Percentiles rank a stretch among this genome's conserved stretches.
These are phyloP conservation scores for Dascyllus trimaculatus DNA, from an alignment of 2,113 vertebrate genomes.

Conservation along the genomic window DNA sequence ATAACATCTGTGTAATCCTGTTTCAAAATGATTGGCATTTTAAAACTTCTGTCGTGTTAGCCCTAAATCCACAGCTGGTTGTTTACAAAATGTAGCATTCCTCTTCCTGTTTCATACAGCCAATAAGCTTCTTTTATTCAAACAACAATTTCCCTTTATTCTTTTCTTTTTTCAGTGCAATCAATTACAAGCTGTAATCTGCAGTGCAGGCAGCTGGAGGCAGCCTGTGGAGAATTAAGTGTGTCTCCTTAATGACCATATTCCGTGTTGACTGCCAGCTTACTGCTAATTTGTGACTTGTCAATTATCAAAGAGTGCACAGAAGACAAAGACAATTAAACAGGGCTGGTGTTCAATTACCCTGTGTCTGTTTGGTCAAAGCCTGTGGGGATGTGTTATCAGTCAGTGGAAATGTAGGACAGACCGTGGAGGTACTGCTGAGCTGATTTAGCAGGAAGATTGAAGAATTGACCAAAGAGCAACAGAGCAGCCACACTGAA, in stretches of 20 bases:
- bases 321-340: slow-evolving; percentile 34
- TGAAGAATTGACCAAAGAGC: background rate
- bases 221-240: background rate
- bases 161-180: background rate
- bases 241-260: slow-evolving; percentile 17
- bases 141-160: background rate
- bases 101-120: background rate
- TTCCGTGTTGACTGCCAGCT: slow-evolving; percentile 2
- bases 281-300: slow-evolving; percentile 32
- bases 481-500: background rate
- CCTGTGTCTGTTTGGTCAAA: slow-evolving; percentile 15
- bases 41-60: no score
- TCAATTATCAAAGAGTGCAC: slow-evolving; percentile 30
- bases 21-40: no score
- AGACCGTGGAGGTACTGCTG: background rate
- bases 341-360: slow-evolving; percentile 6
- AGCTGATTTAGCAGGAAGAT: background rate
- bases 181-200: background rate
- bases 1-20: no score
- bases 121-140: background rate
- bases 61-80: no score
- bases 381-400: slow-evolving; percentile 24
- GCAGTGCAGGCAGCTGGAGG: background rate
- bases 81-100: background rate
- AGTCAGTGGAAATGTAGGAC: slow-evolving; percentile 7